These are phyloP conservation scores for Mallotus villosus DNA, from an alignment of 2,797 vertebrate species.

Conservation along the genomic window DNA sequence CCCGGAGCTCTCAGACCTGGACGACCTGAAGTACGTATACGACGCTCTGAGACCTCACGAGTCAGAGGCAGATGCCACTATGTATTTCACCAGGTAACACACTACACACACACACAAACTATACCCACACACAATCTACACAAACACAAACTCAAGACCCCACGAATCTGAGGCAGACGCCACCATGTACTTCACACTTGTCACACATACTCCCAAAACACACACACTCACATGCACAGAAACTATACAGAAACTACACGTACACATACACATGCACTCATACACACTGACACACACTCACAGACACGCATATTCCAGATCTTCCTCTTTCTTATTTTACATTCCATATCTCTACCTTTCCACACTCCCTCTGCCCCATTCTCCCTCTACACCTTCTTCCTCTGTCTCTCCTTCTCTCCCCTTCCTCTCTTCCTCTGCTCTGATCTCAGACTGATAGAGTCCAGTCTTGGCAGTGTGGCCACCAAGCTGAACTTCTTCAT, in stretches of 20 bases:
- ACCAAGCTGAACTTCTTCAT: slow-evolving; percentile 99
- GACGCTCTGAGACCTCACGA: slow-evolving; percentile 93
- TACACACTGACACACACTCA: not conserved
- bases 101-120: not conserved
- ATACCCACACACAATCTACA: not conserved
- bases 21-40: slow-evolving; percentile 93
- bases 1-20: slow-evolving; percentile 90
- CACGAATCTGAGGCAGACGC: no score
- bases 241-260: not conserved
- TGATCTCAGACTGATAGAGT: slow-evolving; percentile 85
- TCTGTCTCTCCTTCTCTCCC: no score
- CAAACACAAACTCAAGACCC: not conserved
- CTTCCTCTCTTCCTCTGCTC: no score
- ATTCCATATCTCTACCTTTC: not conserved
- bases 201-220: not conserved
- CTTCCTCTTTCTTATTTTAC: not conserved
- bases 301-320: not conserved
- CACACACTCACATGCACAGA: not conserved
- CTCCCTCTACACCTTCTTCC: not conserved
- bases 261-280: not conserved
- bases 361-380: not conserved
- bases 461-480: slow-evolving; percentile 93
- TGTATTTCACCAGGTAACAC: slow-evolving; percentile 92
- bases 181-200: no score
- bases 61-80: slow-evolving; percentile 91